Evolutionary conservation across 2,888 invertebrate species (phyloP).

Genomic region (Sinohyriopsis cumingii): DNA sequence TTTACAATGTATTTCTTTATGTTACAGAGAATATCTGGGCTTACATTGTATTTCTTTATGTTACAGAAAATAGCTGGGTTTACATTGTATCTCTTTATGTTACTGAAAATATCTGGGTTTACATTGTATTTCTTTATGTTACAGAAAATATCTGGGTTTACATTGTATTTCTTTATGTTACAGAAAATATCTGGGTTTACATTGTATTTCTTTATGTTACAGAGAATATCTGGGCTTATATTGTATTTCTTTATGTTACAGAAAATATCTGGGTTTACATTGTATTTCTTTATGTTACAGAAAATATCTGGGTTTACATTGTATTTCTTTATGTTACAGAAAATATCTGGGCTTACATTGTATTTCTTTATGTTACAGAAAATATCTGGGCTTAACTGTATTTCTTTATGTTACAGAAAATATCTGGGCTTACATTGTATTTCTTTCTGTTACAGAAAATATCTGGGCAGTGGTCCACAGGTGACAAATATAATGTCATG

Average conservation of each 20-base stretch:
- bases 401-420: conserved; percentile 76
- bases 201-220: conserved; percentile 68
- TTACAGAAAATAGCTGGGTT: conserved; percentile 77
- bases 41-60: conserved; percentile 55
- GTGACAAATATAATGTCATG: conserved; percentile 83
- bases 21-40: conserved; percentile 77
- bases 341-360: conserved; percentile 78
- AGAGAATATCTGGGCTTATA: conserved; percentile 78
- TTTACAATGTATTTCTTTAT: conserved; percentile 55
- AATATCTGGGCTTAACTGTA: conserved; percentile 75
- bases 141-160: conserved; percentile 77
- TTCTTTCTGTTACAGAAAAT: conserved; percentile 77
- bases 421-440: conserved; percentile 67
- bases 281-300: conserved; percentile 69
- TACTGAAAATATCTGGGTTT: conserved; percentile 77
- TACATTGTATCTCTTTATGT: conserved; percentile 65
- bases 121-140: conserved; percentile 64
- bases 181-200: conserved; percentile 77
- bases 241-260: conserved; percentile 69
- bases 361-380: conserved; percentile 73
- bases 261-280: conserved; percentile 78
- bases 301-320: conserved; percentile 77
- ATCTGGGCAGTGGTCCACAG: conserved; percentile 79
- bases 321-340: conserved; percentile 70
- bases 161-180: conserved; percentile 68